These are phyloP conservation scores for Bombus difficillimus DNA, from an alignment of 1,140 invertebrate genomes.

Conservation along the genomic window DNA sequence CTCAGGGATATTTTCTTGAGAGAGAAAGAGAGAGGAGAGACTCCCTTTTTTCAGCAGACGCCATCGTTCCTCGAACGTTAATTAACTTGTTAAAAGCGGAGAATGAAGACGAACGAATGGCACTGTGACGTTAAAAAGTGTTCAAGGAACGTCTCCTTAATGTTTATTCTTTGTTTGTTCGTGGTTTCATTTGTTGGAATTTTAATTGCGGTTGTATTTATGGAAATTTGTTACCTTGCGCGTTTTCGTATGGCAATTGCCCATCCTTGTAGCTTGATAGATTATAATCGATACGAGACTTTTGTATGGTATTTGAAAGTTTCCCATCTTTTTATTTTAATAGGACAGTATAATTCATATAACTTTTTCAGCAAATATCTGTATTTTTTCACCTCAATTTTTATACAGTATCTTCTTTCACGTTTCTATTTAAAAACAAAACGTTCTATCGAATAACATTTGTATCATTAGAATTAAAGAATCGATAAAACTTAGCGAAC, in stretches of 20 bases:
- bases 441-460: no score
- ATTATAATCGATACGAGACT: no score
- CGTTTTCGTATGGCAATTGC: background rate
- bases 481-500: no score
- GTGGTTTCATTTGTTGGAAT: background rate
- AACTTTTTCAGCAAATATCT: no score
- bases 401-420: no score
- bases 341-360: no score
- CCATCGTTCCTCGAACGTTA: background rate
- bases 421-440: no score
- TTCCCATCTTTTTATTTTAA: no score
- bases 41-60: no score
- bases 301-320: no score
- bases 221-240: background rate
- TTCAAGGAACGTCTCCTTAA: background rate
- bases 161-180: background rate
- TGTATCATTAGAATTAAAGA: no score
- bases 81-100: conserved; percentile 18
- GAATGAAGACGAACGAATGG: background rate
- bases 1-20: background rate
- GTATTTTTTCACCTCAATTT: no score
- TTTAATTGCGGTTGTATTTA: background rate
- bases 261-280: background rate
- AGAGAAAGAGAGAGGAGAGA: background rate
- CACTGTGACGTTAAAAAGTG: background rate